A percentile compares a stretch with the other conserved stretches of the same genome.
Conservation (phyloP, 2,888 invertebrate genomes). For the Anodontia alba region DNA sequence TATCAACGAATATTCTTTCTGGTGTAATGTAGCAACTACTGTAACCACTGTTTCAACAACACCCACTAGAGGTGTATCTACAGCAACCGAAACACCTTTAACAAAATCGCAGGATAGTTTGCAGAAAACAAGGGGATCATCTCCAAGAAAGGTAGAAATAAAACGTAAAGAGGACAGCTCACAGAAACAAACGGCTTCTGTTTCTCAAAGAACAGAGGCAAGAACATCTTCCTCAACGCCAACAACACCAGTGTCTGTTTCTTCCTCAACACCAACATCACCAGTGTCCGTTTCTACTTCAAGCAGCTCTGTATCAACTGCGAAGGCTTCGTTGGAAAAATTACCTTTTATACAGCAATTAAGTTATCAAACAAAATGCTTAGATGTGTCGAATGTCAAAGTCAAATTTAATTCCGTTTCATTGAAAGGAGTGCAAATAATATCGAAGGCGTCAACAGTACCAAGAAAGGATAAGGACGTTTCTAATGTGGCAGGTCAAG, state of each 20-base stretch:
- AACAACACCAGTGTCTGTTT: not conserved
- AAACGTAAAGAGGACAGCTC: too few species aligned
- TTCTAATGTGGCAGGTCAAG: not conserved
- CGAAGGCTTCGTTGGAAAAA: not conserved
- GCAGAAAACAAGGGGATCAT: too few species aligned
- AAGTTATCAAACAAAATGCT: constrained; percentile 35
- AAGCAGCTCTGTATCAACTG: not conserved
- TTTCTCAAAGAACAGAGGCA: too few species aligned
- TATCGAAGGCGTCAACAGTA: not conserved
- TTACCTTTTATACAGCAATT: constrained; percentile 34
- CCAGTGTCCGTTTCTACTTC: not conserved
- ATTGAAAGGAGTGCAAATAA: constrained; percentile 24
- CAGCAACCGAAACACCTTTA: not conserved
- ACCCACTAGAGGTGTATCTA: not conserved
- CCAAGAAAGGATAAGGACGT: not conserved
- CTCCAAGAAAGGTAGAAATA: too few species aligned
- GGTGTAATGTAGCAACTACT: constrained; percentile 19
- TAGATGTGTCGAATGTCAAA: constrained; percentile 32
- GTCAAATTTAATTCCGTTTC: constrained; percentile 31
- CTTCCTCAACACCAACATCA: not conserved
- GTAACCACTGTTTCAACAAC: not conserved
- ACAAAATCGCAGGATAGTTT: not conserved
- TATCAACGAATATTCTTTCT: constrained; percentile 15
- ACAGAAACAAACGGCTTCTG: too few species aligned
- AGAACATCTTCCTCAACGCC: not conserved